Percentiles rank a stretch among this genome's conserved stretches.
These are phyloP conservation scores for Scartelaos histophorus DNA, from an alignment of 2,113 vertebrate genomes.

Conservation along the genomic window DNA sequence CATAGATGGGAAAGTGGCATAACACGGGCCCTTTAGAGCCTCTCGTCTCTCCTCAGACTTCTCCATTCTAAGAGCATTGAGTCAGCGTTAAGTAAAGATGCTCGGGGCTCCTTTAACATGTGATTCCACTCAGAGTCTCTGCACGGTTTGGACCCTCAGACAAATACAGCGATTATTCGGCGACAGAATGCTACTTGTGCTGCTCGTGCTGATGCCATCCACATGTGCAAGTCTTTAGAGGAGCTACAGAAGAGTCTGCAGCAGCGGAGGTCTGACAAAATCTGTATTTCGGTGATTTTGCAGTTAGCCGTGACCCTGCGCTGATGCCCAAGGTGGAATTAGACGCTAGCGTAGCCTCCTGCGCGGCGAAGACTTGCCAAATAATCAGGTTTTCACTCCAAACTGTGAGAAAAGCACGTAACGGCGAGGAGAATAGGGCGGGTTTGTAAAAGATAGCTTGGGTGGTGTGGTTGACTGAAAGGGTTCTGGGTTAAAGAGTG, in stretches of 20 bases:
- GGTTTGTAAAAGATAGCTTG: background rate
- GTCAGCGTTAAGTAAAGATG: background rate
- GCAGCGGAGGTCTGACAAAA: background rate
- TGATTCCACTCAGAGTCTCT: background rate
- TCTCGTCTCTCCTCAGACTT: background rate
- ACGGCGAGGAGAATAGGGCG: background rate
- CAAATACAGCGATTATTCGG: constrained; percentile 1
- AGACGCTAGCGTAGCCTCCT: background rate
- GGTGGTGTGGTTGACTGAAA: background rate
- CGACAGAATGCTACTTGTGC: constrained; percentile 4
- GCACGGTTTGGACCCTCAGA: background rate
- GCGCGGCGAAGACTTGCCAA: background rate
- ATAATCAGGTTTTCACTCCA: background rate
- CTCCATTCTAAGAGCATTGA: background rate
- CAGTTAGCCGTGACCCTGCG: background rate
- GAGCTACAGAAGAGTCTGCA: background rate
- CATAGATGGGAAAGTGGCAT: too few species aligned
- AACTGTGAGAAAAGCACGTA: background rate
- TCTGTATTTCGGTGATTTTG: background rate
- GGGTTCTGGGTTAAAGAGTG: too few species aligned
- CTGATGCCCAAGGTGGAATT: background rate
- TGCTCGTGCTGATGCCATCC: background rate
- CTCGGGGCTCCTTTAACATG: background rate
- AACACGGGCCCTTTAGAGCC: background rate
- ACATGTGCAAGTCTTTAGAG: background rate